Evolutionary conservation across 2,113 vertebrate genomes (phyloP).

Genomic region (Acanthisitta chloris): DNA sequence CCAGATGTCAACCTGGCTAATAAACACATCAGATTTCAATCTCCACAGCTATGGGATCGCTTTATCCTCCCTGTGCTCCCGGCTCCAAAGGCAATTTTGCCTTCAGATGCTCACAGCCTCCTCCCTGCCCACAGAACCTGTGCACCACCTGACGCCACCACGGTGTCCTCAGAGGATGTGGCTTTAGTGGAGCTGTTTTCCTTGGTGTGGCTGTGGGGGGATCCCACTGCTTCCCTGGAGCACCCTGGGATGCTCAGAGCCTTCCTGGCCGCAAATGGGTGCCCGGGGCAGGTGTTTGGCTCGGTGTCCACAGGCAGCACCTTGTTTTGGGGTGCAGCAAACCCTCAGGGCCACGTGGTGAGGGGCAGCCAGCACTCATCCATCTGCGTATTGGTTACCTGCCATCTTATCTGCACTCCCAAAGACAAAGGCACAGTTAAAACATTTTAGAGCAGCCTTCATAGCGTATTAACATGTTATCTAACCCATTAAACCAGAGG

Average conservation of each 20-base stretch:
- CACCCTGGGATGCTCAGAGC: not conserved
- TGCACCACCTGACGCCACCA: not conserved
- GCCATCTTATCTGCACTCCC: slow-evolving; percentile 73
- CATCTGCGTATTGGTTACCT: slow-evolving; percentile 67
- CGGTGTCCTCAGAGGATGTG: accelerated
- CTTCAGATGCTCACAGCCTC: not conserved
- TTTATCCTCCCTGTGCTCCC: slow-evolving; percentile 19
- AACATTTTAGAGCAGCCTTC: slow-evolving; percentile 71
- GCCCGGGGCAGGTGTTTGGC: no score
- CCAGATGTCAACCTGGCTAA: slow-evolving; percentile 48
- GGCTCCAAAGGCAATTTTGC: slow-evolving; percentile 31
- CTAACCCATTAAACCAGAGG: slow-evolving; percentile 74
- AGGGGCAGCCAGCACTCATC: not conserved
- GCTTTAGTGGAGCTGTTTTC: not conserved
- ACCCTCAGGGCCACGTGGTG: no score
- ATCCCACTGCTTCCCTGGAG: accelerated
- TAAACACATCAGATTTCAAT: slow-evolving; percentile 64
- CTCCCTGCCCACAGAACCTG: accelerated
- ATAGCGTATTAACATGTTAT: slow-evolving; percentile 75
- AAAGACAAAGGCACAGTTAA: slow-evolving; percentile 76
- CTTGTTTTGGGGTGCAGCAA: not conserved
- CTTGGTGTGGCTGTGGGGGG: accelerated
- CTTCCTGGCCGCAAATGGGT: accelerated
- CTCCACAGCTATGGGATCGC: slow-evolving; percentile 38
- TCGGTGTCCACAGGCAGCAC: not conserved